phyloP scores from a whole-genome alignment of 2,888 invertebrate genomes.

The Drosophila phalerata region DNA sequence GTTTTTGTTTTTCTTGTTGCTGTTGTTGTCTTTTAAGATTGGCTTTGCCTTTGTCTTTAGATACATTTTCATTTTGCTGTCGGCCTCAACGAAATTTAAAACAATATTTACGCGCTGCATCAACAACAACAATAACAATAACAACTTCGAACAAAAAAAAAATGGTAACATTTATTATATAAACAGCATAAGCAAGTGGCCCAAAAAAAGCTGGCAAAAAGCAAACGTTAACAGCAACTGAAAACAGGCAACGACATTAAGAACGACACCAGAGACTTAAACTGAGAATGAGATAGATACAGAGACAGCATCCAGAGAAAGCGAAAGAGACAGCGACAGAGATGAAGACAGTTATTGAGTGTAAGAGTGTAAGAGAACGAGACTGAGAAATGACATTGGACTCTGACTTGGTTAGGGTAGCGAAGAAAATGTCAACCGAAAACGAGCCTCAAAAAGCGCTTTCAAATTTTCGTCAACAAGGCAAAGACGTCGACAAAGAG shows the following conservation, averaged over 20 bases:
- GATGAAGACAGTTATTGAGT: conserved; percentile 6
- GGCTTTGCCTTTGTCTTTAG: conserved; percentile 45
- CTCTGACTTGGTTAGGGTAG: no score
- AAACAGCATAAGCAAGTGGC: conserved; percentile 55
- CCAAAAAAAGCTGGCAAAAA: conserved; percentile 29
- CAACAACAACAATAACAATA: conserved; percentile 31
- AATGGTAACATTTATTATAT: conserved; percentile 47
- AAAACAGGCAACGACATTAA: conserved; percentile 48
- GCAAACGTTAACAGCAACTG: conserved; percentile 19
- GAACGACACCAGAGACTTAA: conserved; percentile 43
- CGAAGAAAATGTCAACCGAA: conserved; percentile 32
- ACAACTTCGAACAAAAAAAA: conserved; percentile 5
- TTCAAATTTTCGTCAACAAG: conserved; percentile 49
- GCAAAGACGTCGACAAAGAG: neutral
- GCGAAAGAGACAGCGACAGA: neutral
- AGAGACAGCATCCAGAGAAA: neutral
- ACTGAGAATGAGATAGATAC: conserved; percentile 24
- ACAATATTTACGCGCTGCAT: conserved; percentile 71
- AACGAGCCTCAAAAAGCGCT: conserved; percentile 49
- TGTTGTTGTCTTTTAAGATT: conserved; percentile 39
- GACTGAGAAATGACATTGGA: neutral
- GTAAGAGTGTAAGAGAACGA: conserved; percentile 16
- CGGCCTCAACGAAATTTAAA: conserved; percentile 68
- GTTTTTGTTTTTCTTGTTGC: conserved; percentile 8
- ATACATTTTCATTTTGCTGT: conserved; percentile 55